Conservation (phyloP, 2,797 vertebrate genomes). For the Tympanoctomys barrerae region DNA sequence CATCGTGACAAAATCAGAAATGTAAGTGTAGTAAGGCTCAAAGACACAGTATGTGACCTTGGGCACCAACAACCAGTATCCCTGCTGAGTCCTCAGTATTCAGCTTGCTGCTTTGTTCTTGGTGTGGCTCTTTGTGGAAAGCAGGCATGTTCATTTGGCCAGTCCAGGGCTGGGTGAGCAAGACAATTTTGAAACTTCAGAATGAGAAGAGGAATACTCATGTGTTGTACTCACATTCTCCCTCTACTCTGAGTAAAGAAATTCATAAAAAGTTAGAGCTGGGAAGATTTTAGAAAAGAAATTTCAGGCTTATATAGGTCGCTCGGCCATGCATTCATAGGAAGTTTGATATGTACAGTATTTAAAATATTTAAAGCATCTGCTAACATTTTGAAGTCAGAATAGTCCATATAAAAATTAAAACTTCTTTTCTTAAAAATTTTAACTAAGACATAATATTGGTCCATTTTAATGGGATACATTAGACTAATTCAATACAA, state of each 20-base stretch:
- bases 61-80: no score
- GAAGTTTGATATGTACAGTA: neutral
- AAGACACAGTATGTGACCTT: neutral
- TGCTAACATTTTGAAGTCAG: constrained; percentile 18
- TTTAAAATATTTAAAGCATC: neutral
- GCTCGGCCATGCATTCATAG: neutral
- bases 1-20: constrained; percentile 24
- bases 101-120: neutral
- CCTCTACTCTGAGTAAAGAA: neutral
- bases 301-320: neutral
- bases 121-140: neutral
- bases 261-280: neutral
- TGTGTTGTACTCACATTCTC: neutral
- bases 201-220: neutral
- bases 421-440: neutral
- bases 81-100: neutral
- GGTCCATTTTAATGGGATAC: neutral
- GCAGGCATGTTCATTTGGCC: neutral
- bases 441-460: neutral
- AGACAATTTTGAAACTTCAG: neutral
- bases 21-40: constrained; percentile 15
- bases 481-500: neutral
- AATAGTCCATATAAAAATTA: neutral
- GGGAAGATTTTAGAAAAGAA: constrained; percentile 29
- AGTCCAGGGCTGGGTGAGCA: neutral